Conservation (phyloP, 2,888 invertebrate genomes). For the Monochamus alternatus region DNA sequence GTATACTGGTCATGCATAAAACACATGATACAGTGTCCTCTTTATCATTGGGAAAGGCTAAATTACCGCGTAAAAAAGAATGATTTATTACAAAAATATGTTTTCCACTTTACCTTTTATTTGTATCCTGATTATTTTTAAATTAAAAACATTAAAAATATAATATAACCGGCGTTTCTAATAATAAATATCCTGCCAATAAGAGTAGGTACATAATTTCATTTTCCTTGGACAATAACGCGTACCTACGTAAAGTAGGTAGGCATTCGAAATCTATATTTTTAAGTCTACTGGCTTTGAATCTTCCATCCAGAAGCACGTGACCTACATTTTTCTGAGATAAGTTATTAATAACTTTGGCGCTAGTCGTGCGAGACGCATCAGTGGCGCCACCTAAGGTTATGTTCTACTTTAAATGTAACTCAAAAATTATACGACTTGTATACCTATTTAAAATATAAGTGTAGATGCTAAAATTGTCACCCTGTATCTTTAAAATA, state of each 20-base stretch:
- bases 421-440: too few relatives aligned
- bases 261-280: neutral
- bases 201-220: neutral
- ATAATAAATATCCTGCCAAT: too few relatives aligned
- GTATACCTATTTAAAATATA: neutral
- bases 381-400: neutral
- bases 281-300: neutral
- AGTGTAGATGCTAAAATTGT: neutral
- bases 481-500: neutral
- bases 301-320: neutral
- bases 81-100: too few relatives aligned
- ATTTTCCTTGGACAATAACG: neutral
- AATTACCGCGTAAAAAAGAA: too few relatives aligned
- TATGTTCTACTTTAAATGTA: too few relatives aligned
- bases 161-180: too few relatives aligned
- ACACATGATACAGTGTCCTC: too few relatives aligned
- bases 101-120: too few relatives aligned
- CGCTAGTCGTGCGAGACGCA: neutral
- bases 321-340: slow-evolving; percentile 4
- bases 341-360: neutral
- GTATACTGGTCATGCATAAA: too few relatives aligned
- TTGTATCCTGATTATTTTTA: too few relatives aligned
- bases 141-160: too few relatives aligned
- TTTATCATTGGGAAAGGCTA: too few relatives aligned
- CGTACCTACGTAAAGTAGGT: neutral